Percentiles rank a stretch among this genome's conserved stretches.
phyloP scores from a whole-genome alignment of 2,888 invertebrate genomes.

The Plemyria rubiginata region DNA sequence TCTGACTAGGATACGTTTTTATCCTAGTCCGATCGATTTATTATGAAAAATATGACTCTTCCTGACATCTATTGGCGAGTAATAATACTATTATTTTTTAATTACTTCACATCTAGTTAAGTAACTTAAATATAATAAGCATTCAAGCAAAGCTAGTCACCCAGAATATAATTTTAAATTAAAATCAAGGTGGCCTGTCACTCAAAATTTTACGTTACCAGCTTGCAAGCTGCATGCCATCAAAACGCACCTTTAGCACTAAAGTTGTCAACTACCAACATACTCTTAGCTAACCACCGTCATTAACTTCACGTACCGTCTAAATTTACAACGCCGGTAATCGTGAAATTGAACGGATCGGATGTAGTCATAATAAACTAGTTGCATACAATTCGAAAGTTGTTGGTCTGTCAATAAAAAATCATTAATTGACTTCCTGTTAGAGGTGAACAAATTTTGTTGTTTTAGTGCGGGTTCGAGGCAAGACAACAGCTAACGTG shows the following conservation, averaged over 20 bases:
- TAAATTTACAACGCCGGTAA: constrained; percentile 53
- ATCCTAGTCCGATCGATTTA: no score
- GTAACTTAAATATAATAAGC: no score
- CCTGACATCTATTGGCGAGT: no score
- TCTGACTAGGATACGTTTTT: no score
- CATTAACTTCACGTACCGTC: constrained; percentile 27
- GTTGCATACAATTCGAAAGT: constrained; percentile 63
- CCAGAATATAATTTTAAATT: no score
- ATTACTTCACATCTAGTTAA: no score
- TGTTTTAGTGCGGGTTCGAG: constrained; percentile 33
- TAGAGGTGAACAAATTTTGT: constrained; percentile 37
- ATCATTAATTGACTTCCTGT: constrained; percentile 74
- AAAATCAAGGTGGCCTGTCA: constrained; percentile 5
- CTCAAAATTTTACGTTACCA: background rate
- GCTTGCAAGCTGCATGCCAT: constrained; percentile 13
- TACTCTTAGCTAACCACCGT: constrained; percentile 28
- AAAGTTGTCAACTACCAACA: constrained; percentile 33
- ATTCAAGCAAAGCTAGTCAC: no score
- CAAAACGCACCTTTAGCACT: constrained; percentile 25
- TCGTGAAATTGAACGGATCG: constrained; percentile 46
- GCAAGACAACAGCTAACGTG: no score
- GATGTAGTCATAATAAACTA: constrained; percentile 50
- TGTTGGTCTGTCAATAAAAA: constrained; percentile 64
- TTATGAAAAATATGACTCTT: no score
- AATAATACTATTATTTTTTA: no score